Percentiles rank a stretch among this genome's conserved stretches.
Conservation (phyloP, 2,113 vertebrate species). For the Cavia porcellus region DNA sequence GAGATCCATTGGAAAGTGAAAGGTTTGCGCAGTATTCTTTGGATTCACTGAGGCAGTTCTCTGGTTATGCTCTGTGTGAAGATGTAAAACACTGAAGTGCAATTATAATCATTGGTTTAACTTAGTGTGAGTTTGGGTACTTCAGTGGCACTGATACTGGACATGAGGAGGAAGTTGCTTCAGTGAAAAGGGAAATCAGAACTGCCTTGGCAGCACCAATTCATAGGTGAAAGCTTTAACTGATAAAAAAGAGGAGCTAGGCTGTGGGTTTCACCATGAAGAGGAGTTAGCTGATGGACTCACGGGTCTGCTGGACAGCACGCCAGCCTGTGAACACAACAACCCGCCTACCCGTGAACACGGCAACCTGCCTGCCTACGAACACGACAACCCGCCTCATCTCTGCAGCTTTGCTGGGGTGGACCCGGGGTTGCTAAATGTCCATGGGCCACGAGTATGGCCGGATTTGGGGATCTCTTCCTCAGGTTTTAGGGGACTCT, state of each 20-base stretch:
- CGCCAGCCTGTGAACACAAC: background rate
- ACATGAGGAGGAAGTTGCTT: background rate
- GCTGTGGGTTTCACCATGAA: background rate
- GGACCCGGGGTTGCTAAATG: background rate
- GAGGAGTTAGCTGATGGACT: background rate
- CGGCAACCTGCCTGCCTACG: background rate
- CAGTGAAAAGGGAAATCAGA: background rate
- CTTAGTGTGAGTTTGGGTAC: background rate
- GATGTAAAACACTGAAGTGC: slow-evolving; percentile 15
- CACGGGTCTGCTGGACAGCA: background rate
- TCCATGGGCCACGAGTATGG: background rate
- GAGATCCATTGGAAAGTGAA: background rate
- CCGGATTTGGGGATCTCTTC: background rate
- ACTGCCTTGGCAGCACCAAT: background rate
- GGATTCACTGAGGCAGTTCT: background rate
- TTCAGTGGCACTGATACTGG: background rate
- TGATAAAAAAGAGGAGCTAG: background rate
- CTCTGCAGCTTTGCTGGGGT: background rate
- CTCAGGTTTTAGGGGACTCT: background rate
- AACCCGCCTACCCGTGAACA: background rate
- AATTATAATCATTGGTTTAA: background rate
- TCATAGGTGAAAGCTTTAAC: background rate
- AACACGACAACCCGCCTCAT: background rate
- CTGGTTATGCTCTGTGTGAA: background rate
- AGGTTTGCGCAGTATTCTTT: background rate